Conservation (phyloP, 2,797 vertebrate genomes). For the Pipistrellus pygmaeus region DNA sequence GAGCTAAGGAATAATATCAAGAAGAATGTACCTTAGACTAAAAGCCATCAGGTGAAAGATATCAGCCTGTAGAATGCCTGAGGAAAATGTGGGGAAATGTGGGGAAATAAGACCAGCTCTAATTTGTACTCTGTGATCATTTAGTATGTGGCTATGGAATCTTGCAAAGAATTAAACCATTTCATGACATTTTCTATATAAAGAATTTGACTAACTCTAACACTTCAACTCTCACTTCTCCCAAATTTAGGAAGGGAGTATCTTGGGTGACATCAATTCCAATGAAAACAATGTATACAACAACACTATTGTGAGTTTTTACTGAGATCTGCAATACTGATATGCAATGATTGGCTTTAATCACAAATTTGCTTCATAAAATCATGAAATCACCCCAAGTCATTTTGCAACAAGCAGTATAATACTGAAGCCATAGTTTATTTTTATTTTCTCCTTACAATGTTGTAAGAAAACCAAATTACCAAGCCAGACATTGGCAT, state of each 20-base stretch:
- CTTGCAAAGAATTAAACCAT: slow-evolving; percentile 11
- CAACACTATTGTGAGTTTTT: slow-evolving; percentile 44
- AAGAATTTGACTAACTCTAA: neutral
- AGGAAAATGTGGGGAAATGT: neutral
- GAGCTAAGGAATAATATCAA: slow-evolving; percentile 9
- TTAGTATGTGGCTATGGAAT: neutral
- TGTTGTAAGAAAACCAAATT: slow-evolving; percentile 54
- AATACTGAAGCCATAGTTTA: slow-evolving; percentile 61
- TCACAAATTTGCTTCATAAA: slow-evolving; percentile 48
- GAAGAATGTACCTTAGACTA: slow-evolving; percentile 13
- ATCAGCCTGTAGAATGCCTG: neutral
- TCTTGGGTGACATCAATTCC: neutral
- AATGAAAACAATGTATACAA: neutral
- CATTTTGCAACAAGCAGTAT: slow-evolving; percentile 48
- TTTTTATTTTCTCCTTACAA: slow-evolving; percentile 59
- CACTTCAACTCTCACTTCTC: neutral
- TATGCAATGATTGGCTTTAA: slow-evolving; percentile 50
- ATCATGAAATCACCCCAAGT: slow-evolving; percentile 13
- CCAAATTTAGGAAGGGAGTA: neutral
- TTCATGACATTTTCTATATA: neutral
- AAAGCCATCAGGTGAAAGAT: slow-evolving; percentile 26
- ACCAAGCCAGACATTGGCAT: slow-evolving; percentile 49
- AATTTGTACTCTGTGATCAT: neutral
- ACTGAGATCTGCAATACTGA: slow-evolving; percentile 28
- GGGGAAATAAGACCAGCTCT: neutral